These are phyloP conservation scores for Phaethornis superciliosus DNA, from an alignment of 2,113 vertebrate genomes.

Conservation along the genomic window DNA sequence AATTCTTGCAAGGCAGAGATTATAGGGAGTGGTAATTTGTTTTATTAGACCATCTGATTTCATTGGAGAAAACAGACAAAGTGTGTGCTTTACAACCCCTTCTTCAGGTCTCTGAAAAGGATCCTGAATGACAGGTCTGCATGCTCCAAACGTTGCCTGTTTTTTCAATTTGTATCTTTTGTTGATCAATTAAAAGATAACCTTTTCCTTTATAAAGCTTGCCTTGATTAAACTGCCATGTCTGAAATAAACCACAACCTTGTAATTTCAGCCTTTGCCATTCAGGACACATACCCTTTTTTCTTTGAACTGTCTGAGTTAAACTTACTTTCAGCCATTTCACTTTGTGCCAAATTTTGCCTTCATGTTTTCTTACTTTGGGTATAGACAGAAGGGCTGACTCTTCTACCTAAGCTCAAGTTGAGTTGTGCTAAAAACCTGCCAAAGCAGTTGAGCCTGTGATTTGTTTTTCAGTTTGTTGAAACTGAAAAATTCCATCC, in stretches of 20 bases:
- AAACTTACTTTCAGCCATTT: background rate
- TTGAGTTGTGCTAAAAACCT: background rate
- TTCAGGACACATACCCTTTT: background rate
- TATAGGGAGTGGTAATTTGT: background rate
- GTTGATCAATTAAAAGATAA: constrained; percentile 39
- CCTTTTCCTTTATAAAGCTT: background rate
- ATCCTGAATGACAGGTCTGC: background rate
- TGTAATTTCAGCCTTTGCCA: background rate
- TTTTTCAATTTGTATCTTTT: constrained; percentile 7
- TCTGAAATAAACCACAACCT: background rate
- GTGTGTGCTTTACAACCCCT: background rate
- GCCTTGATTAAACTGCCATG: background rate
- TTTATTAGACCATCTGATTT: constrained; percentile 11
- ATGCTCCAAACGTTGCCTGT: background rate
- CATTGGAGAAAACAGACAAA: background rate
- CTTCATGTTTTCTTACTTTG: background rate
- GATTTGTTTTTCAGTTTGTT: background rate
- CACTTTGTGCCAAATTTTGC: background rate
- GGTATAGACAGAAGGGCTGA: constrained; percentile 1
- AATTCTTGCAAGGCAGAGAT: constrained; percentile 4
- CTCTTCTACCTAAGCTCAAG: constrained; percentile 17
- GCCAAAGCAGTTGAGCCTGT: background rate
- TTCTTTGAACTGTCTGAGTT: background rate
- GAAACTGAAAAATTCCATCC: no score
- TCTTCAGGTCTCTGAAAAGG: background rate